Percentiles rank a stretch among this genome's conserved stretches.
These are phyloP conservation scores for Chrysolina haemoptera DNA, from an alignment of 2,888 invertebrate species.

Conservation along the genomic window DNA sequence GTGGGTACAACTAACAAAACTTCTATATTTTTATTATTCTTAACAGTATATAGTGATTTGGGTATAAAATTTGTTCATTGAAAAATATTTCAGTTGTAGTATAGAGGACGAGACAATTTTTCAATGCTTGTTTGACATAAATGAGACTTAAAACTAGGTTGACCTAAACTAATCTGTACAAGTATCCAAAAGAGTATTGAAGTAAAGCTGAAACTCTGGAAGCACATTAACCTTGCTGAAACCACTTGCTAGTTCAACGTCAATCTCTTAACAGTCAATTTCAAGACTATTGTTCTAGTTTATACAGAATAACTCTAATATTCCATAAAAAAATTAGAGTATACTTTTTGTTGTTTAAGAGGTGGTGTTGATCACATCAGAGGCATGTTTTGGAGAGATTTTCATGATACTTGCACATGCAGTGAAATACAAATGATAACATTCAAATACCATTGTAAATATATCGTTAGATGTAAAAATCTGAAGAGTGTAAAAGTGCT, in stretches of 20 bases:
- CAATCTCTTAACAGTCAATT: neutral
- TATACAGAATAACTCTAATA: too few relatives aligned
- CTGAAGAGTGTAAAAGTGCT: too few relatives aligned
- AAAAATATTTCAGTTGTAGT: conserved; percentile 25
- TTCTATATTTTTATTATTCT: conserved; percentile 10
- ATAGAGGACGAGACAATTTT: neutral
- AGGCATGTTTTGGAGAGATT: too few relatives aligned
- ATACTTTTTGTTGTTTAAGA: too few relatives aligned
- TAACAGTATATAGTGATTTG: conserved; percentile 25
- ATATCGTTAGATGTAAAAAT: too few relatives aligned
- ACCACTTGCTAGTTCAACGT: neutral
- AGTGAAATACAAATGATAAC: too few relatives aligned
- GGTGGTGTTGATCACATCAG: too few relatives aligned
- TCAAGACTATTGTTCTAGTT: neutral
- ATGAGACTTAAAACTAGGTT: neutral
- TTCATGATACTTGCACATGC: too few relatives aligned
- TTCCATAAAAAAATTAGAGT: too few relatives aligned
- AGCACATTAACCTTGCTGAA: conserved; percentile 18
- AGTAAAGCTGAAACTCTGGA: neutral
- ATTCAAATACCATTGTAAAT: too few relatives aligned
- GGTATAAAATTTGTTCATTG: conserved; percentile 25
- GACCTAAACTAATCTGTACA: conserved; percentile 21
- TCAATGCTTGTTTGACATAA: neutral
- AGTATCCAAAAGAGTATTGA: conserved; percentile 11
- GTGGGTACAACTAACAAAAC: neutral